These are phyloP conservation scores for Malurus splendens DNA, from an alignment of 2,797 vertebrate genomes.

Conservation along the genomic window DNA sequence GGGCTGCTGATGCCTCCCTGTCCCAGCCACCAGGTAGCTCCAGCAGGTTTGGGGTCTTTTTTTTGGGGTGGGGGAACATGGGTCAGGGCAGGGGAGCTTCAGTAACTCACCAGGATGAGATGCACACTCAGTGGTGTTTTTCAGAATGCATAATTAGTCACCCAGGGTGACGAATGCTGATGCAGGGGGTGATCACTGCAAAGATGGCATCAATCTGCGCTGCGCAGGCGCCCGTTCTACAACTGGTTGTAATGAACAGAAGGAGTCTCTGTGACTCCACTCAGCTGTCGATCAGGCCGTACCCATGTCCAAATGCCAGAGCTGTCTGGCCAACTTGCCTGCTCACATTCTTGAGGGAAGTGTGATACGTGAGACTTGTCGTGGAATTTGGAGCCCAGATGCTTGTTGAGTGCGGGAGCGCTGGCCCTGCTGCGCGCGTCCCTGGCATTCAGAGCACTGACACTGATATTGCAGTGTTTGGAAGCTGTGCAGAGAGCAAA, in stretches of 20 bases:
- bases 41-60: accelerated
- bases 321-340: constrained; percentile 38
- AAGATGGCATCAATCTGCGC: not conserved
- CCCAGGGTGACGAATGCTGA: not conserved
- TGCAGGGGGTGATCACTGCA: accelerated
- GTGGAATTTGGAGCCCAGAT: constrained; percentile 8
- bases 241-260: not conserved
- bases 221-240: not conserved
- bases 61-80: not conserved
- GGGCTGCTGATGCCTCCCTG: not conserved
- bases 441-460: not conserved
- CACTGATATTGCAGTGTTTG: accelerated
- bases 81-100: no score
- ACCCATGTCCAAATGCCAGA: constrained; percentile 24
- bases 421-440: not conserved
- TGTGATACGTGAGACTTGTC: not conserved
- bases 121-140: not conserved
- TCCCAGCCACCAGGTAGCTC: not conserved
- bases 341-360: constrained; percentile 51
- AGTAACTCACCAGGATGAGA: not conserved
- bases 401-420: not conserved
- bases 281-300: constrained; percentile 3
- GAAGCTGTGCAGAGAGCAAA: not conserved
- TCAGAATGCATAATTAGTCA: not conserved
- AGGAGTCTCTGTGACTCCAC: constrained; percentile 3